Conservation (phyloP, 2,888 invertebrate genomes). For the Drosophila putrida region DNA sequence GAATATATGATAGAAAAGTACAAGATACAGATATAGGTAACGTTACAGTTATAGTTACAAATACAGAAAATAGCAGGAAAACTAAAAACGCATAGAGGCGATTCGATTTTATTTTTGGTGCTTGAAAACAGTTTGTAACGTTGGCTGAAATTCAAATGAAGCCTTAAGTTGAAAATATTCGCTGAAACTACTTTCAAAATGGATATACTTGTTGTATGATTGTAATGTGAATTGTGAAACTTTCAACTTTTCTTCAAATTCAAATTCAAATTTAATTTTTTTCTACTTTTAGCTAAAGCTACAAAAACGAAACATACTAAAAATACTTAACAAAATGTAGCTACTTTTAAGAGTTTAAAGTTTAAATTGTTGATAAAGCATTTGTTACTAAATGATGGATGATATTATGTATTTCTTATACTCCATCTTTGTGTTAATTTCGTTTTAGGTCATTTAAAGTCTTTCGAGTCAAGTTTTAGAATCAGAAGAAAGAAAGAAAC, state of each 20-base stretch:
- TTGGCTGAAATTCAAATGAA: slow-evolving; percentile 34
- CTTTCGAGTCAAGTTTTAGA: slow-evolving; percentile 12
- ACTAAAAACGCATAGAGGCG: slow-evolving; percentile 26
- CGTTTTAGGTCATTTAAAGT: not conserved
- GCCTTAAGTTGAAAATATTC: slow-evolving; percentile 53
- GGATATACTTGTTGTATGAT: slow-evolving; percentile 28
- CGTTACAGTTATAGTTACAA: slow-evolving; percentile 26
- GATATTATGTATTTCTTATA: not conserved
- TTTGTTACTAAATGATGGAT: slow-evolving; percentile 1
- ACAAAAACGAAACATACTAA: slow-evolving; percentile 32
- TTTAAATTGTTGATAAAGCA: slow-evolving; percentile 4
- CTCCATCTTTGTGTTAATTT: slow-evolving; percentile 4
- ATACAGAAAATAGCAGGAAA: slow-evolving; percentile 41
- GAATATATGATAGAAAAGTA: slow-evolving; percentile 46
- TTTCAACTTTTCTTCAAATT: slow-evolving; percentile 16
- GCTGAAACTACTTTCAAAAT: slow-evolving; percentile 17
- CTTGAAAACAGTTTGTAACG: slow-evolving; percentile 18
- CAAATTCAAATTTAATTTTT: slow-evolving; percentile 9
- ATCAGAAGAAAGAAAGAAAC: not conserved
- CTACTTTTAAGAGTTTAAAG: slow-evolving; percentile 13
- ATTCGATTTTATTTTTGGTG: slow-evolving; percentile 6
- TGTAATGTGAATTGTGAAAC: slow-evolving; percentile 22
- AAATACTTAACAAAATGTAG: slow-evolving; percentile 9
- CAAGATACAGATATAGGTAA: slow-evolving; percentile 40
- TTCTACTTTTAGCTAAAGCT: slow-evolving; percentile 34